Percentiles rank a stretch among this genome's conserved stretches.
Conservation (phyloP, 2,888 invertebrate genomes). For the Apamea monoglypha region DNA sequence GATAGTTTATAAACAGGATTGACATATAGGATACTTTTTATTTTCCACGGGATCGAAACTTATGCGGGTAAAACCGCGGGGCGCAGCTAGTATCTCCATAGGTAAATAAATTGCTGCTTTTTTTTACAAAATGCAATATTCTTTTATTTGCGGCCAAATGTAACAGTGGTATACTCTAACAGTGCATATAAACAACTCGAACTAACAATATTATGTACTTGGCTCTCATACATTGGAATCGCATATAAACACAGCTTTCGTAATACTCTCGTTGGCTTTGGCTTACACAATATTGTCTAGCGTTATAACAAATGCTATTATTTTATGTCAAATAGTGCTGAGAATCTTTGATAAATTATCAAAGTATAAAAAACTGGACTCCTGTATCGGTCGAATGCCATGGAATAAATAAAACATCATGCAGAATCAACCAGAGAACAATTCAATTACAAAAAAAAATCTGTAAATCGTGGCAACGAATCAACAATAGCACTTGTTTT, state of each 20-base stretch:
- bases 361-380: conserved; percentile 12
- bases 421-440: neutral
- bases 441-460: neutral
- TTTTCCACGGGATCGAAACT: no score
- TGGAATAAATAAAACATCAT: neutral
- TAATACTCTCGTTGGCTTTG: conserved; percentile 87
- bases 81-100: neutral
- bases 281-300: conserved; percentile 76
- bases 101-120: neutral
- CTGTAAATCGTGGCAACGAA: conserved; percentile 17
- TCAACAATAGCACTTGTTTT: conserved; percentile 70
- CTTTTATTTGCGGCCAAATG: conserved; percentile 25
- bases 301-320: conserved; percentile 70
- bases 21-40: no score
- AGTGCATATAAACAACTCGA: conserved; percentile 52
- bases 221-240: conserved; percentile 69
- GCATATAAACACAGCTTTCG: conserved; percentile 74
- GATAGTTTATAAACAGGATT: no score
- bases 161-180: conserved; percentile 43
- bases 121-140: neutral
- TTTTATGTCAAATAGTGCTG: conserved; percentile 36
- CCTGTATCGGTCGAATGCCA: neutral
- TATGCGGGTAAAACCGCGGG: no score
- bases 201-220: conserved; percentile 51
- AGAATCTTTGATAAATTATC: conserved; percentile 6